Percentiles rank a stretch among this genome's conserved stretches.
These are phyloP conservation scores for Anabacerthia variegaticeps DNA, from an alignment of 2,797 vertebrate species.

Conservation along the genomic window DNA sequence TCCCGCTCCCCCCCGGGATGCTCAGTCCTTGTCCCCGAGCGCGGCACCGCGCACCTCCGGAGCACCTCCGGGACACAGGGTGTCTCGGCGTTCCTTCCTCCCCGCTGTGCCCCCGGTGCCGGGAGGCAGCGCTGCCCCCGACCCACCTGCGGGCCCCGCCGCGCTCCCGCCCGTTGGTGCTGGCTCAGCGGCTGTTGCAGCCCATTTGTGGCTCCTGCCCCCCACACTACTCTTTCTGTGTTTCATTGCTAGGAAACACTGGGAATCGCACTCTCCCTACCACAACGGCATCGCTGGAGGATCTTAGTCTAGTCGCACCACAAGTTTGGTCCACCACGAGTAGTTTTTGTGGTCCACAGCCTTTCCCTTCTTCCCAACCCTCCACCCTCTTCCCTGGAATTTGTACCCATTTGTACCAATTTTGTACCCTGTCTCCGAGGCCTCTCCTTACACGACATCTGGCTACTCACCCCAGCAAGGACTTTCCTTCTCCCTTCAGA, in stretches of 20 bases:
- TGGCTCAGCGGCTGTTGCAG: background rate
- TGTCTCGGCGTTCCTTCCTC: background rate
- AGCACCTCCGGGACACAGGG: background rate
- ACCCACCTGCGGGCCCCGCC: background rate
- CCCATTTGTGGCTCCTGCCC: background rate
- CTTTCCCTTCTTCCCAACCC: background rate
- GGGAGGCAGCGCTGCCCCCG: background rate
- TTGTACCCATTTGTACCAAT: too few species aligned
- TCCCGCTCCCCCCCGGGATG: background rate
- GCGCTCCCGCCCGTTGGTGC: background rate
- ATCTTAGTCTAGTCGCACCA: background rate
- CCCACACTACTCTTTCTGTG: fast-evolving
- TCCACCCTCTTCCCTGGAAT: background rate
- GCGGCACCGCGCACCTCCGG: background rate
- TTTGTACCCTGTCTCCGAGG: background rate
- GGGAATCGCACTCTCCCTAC: background rate
- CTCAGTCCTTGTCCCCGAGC: background rate
- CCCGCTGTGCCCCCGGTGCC: background rate
- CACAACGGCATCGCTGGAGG: background rate
- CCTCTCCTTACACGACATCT: fast-evolving
- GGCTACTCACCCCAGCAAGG: background rate
- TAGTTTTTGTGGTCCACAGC: fast-evolving
- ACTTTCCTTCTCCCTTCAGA: background rate
- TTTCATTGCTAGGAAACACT: background rate
- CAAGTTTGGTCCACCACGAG: background rate